phyloP scores from a whole-genome alignment of 1,140 invertebrate genomes.

The Pseudomyrmex cubaensis region DNA sequence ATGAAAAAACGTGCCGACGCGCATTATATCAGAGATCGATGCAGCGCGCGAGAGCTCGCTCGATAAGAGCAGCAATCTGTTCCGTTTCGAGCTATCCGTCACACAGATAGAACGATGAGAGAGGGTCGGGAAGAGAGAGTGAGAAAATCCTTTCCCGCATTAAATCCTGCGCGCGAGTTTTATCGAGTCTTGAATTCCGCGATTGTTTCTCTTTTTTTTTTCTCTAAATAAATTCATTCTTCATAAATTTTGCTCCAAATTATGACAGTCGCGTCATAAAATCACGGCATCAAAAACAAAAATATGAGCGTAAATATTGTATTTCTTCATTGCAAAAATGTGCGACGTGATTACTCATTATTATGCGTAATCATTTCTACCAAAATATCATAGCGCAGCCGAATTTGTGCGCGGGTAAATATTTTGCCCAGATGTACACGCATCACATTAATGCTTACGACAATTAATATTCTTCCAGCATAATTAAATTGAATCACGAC shows the following conservation, averaged over 20 bases:
- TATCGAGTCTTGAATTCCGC: background rate
- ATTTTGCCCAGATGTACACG: background rate
- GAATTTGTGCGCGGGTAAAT: background rate
- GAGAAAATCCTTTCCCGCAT: conserved; percentile 25
- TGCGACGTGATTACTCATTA: background rate
- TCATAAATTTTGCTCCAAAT: too few relatives aligned
- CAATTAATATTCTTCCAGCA: conserved; percentile 11
- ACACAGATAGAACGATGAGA: background rate
- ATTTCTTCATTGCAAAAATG: too few relatives aligned
- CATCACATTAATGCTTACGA: background rate
- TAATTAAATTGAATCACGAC: background rate
- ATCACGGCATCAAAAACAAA: background rate
- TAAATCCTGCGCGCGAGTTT: conserved; percentile 17
- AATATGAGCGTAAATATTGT: background rate
- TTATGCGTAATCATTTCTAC: background rate
- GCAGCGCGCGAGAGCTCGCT: conserved; percentile 12
- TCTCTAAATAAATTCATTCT: conserved; percentile 48
- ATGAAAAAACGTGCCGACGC: conserved; percentile 37
- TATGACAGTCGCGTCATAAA: conserved; percentile 26
- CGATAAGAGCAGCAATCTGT: conserved; percentile 58
- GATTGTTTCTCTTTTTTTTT: background rate
- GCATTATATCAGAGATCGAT: conserved; percentile 59
- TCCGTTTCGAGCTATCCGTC: conserved; percentile 59
- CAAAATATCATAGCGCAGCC: conserved; percentile 3
- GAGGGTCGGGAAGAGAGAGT: background rate